Evolutionary conservation across 2,113 vertebrate genomes (phyloP).

Genomic region (Dicerorhinus sumatrensis): DNA sequence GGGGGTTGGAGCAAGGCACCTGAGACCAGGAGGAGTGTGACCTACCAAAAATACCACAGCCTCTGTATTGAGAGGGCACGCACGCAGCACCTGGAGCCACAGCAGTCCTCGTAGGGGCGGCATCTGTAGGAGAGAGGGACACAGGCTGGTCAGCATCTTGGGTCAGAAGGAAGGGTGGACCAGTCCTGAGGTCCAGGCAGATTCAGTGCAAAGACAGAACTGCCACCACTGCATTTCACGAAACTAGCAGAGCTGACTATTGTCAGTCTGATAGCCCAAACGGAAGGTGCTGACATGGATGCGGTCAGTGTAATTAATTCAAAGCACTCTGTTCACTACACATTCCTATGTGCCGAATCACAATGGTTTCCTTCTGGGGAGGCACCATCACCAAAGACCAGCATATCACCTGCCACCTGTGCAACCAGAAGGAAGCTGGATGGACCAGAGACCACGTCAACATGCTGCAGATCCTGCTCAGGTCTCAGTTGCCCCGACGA

Average conservation of each 20-base stretch:
- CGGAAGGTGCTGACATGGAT: background rate
- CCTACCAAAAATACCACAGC: conserved; percentile 99
- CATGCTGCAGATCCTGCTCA: fast-evolving
- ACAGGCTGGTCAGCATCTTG: background rate
- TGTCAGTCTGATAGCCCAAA: background rate
- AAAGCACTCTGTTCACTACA: fast-evolving
- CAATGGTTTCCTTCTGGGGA: background rate
- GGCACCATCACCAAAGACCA: fast-evolving
- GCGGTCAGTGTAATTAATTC: fast-evolving
- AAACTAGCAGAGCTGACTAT: fast-evolving
- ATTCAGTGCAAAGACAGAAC: background rate
- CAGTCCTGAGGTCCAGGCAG: fast-evolving
- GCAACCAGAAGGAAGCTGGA: background rate
- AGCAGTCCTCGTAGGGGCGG: conserved; percentile 98
- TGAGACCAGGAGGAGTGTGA: background rate
- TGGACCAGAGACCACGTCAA: fast-evolving
- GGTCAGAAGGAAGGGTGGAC: background rate
- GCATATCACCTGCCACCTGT: too few species aligned
- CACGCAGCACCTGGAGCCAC: conserved; percentile 97
- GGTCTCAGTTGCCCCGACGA: fast-evolving
- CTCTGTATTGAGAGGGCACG: conserved; percentile 96
- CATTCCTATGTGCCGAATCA: background rate
- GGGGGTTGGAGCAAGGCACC: background rate
- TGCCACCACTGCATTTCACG: background rate
- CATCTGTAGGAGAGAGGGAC: conserved; percentile 89